These are phyloP conservation scores for Crossaster papposus DNA, from an alignment of 53 echinoderm and acorn worm species.

Conservation along the genomic window DNA sequence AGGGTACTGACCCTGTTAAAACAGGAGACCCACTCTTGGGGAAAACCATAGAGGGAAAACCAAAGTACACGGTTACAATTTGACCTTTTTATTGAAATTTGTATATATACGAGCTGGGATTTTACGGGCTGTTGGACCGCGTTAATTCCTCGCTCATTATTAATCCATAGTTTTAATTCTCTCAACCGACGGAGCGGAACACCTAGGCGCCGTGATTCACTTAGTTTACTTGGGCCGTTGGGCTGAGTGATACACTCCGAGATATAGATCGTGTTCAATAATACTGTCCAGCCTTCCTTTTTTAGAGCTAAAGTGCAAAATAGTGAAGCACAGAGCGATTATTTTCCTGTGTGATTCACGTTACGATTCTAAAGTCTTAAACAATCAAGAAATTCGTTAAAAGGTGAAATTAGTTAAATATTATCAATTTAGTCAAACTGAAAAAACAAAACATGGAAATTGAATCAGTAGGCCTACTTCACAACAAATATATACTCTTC, in stretches of 20 bases:
- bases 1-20: neutral
- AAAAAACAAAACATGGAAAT: too few species aligned
- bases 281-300: neutral
- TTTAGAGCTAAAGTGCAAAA: neutral
- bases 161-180: constrained; percentile 19
- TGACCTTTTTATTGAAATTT: neutral
- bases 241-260: neutral
- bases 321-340: too few species aligned
- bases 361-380: too few species aligned
- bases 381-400: too few species aligned
- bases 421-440: too few species aligned
- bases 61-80: neutral
- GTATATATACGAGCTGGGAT: neutral
- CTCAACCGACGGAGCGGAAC: neutral
- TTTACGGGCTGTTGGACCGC: neutral
- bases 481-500: too few species aligned
- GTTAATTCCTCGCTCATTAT: constrained; percentile 3
- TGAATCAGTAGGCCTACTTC: too few species aligned
- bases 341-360: too few species aligned
- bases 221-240: neutral
- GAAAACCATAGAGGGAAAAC: neutral
- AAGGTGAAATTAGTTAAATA: too few species aligned
- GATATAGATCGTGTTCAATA: neutral
- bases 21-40: neutral
- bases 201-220: neutral